These are phyloP conservation scores for Spodoptera picta DNA, from an alignment of 2,888 invertebrate species.

Conservation along the genomic window DNA sequence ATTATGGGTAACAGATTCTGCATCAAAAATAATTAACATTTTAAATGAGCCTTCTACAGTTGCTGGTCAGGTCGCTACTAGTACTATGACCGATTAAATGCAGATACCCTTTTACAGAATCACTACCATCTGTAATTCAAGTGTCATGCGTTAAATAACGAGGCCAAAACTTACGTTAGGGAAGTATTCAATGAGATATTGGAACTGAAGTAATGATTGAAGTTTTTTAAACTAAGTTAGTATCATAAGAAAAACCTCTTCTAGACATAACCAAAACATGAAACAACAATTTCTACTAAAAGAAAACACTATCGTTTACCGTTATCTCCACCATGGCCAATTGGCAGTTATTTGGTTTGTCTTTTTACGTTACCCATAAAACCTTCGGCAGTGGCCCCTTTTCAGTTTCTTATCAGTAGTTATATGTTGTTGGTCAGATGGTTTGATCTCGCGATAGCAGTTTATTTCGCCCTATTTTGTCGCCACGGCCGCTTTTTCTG, in stretches of 20 bases:
- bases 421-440: conserved; percentile 52
- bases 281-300: conserved; percentile 49
- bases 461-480: conserved; percentile 43
- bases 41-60: conserved; percentile 5
- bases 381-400: conserved; percentile 49
- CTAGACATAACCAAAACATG: conserved; percentile 2
- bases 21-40: not conserved
- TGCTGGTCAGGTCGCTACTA: too few species aligned
- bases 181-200: too few species aligned
- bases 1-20: too few species aligned
- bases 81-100: not conserved
- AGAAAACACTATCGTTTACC: conserved; percentile 38
- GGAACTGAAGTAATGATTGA: too few species aligned
- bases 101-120: conserved; percentile 11
- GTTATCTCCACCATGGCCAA: conserved; percentile 36
- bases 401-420: conserved; percentile 55
- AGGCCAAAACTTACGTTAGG: not conserved
- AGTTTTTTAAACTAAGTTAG: too few species aligned
- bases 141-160: conserved; percentile 11
- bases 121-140: conserved; percentile 3
- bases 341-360: conserved; percentile 53
- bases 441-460: conserved; percentile 31
- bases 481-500: too few species aligned
- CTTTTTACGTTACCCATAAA: conserved; percentile 61
- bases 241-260: too few species aligned